Base-by-base conservation (phyloP, 2,797 vertebrate genomes). In the Neomorphus geoffroyi region DNA sequence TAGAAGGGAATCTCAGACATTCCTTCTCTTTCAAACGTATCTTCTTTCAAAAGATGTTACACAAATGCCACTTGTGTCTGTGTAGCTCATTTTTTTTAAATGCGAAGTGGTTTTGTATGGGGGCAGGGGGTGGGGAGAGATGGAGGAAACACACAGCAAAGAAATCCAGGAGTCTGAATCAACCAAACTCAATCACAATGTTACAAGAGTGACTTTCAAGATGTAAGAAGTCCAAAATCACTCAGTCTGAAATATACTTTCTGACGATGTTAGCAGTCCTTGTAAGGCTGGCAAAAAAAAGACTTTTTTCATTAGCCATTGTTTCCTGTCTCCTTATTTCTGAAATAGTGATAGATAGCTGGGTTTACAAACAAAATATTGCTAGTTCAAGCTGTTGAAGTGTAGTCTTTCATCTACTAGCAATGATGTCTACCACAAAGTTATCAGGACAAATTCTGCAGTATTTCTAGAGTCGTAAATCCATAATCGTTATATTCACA, bases 101-200 rank as follows among this genome's bases (percentile, higher is more conserved):
- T 56, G 11, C 65, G 27, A 92, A 66, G 7, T 65, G 7, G 0
- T 56, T 87, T 85, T 18, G 17, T 32, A 50, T 19, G 19, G 14
- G 3, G 4, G 0, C n/a, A 4, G 4, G 2, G 4, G 10, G 9
- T 5, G 4, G 6, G 14, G 14, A 13, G n/a, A n/a, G n/a, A n/a
- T n/a, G n/a, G 13, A 14, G 24, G 26, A 27, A 22, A 48, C 21
- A 24, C 46, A n/a, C n/a, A n/a, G n/a, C 46, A 24, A 27, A 18
- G 9, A 65, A 35, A 45, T 27, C 32, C 9, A 61, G 32, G 28
- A 66, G 27, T 16, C 35, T 23, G n/a, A 72, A 77, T 14, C 73
- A 19, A 18, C 86, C 51, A 77, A 92, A 62, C 5, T 72, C 17
- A 71, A 67, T 73, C 22, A 61, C 12, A 5, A 1, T n/a, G 4